A percentile compares a stretch with the other conserved stretches of the same genome.
These are phyloP conservation scores for Felis chaus DNA, from an alignment of 2,113 vertebrate genomes.

Conservation along the genomic window DNA sequence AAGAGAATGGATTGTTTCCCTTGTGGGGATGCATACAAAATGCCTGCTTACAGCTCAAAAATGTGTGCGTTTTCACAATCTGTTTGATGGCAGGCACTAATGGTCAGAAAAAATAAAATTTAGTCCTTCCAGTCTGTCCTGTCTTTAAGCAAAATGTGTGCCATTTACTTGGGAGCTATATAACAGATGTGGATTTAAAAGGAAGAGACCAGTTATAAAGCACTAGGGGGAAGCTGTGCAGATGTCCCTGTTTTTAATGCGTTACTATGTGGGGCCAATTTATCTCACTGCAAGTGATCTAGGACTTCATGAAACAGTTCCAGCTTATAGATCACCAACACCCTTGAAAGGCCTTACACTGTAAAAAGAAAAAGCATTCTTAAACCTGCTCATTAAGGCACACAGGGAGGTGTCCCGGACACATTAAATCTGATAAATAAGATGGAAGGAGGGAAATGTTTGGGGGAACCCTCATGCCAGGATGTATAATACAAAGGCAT, in stretches of 20 bases:
- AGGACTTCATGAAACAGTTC: conserved; percentile 62
- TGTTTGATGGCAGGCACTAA: conserved; percentile 59
- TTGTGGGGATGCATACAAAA: conserved; percentile 32
- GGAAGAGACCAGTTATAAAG: conserved; percentile 73
- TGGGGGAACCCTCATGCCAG: neutral
- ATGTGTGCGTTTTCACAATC: conserved; percentile 42
- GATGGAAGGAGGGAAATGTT: neutral
- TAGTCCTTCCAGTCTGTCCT: conserved; percentile 73
- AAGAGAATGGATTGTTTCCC: conserved; percentile 39
- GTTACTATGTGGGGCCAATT: conserved; percentile 66
- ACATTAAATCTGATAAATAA: conserved; percentile 42
- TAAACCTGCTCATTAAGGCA: neutral
- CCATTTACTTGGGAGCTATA: conserved; percentile 76
- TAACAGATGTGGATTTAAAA: conserved; percentile 79
- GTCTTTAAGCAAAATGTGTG: conserved; percentile 78
- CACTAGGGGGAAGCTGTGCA: conserved; percentile 66
- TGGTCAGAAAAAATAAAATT: conserved; percentile 73
- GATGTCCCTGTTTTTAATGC: conserved; percentile 77
- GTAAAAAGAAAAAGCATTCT: conserved; percentile 36
- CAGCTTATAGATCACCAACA: conserved; percentile 62
- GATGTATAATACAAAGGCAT: neutral
- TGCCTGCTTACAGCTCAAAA: conserved; percentile 55
- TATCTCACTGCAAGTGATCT: conserved; percentile 72
- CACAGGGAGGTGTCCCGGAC: neutral
- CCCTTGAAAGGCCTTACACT: conserved; percentile 2